Evolutionary conservation across 1,140 invertebrate genomes (phyloP).

Genomic region (Spodoptera litura): DNA sequence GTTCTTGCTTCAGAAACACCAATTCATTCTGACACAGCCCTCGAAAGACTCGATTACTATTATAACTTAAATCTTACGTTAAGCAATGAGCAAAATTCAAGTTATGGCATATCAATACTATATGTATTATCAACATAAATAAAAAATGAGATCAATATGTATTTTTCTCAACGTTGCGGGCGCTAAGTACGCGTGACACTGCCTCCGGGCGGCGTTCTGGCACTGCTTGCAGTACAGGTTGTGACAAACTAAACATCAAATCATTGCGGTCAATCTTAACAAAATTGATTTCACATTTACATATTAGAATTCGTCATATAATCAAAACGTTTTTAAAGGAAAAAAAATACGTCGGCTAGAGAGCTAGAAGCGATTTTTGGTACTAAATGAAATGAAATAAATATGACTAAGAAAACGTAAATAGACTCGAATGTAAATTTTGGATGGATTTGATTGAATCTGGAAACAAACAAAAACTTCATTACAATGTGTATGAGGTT

Average conservation of each 20-base stretch:
- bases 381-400: conserved; percentile 64
- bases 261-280: conserved; percentile 41
- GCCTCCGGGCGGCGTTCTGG: conserved; percentile 17
- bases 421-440: conserved; percentile 55
- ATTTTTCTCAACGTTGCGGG: conserved; percentile 54
- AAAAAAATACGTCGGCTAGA: conserved; percentile 69
- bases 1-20: conserved; percentile 28
- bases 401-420: conserved; percentile 64
- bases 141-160: conserved; percentile 82
- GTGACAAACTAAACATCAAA: conserved; percentile 49
- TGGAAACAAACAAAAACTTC: conserved; percentile 58
- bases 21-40: conserved; percentile 57
- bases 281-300: conserved; percentile 67
- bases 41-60: conserved; percentile 47
- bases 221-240: conserved; percentile 51
- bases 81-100: conserved; percentile 73
- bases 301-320: conserved; percentile 57
- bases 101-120: conserved; percentile 76
- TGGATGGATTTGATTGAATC: conserved; percentile 58
- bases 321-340: conserved; percentile 58
- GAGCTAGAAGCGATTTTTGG: conserved; percentile 76
- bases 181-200: conserved; percentile 23
- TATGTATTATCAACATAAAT: conserved; percentile 71
- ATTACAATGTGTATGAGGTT: too few species aligned
- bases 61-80: conserved; percentile 65